Conservation (phyloP, 1,140 invertebrate species). For the Ceratitis capitata region DNA sequence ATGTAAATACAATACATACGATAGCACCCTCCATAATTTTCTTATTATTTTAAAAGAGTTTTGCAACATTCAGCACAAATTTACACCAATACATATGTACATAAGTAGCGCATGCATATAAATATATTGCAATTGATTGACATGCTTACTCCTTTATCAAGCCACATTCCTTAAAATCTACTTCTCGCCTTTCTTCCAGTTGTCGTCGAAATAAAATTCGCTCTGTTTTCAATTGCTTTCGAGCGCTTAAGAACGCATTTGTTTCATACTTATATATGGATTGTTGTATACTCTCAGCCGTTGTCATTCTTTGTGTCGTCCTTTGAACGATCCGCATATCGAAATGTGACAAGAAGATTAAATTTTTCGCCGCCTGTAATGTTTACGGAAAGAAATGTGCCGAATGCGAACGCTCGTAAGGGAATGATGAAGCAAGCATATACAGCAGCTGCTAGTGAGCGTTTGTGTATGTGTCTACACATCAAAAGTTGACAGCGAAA, state of each 20-base stretch:
- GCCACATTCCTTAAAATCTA: no score
- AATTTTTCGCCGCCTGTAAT: conserved; percentile 11
- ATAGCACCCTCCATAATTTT: no score
- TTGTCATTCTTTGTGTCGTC: not conserved
- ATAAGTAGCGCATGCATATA: not conserved
- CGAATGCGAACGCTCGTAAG: not conserved
- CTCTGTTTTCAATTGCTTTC: not conserved
- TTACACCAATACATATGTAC: not conserved
- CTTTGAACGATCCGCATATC: not conserved
- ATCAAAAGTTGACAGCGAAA: not conserved
- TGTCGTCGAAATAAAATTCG: not conserved
- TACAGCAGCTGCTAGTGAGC: not conserved
- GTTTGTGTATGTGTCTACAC: not conserved
- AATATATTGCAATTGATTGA: not conserved
- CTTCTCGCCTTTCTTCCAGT: not conserved
- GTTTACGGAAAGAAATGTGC: not conserved
- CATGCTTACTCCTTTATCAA: not conserved
- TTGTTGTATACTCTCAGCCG: not conserved
- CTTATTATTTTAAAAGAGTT: no score
- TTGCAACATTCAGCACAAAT: not conserved
- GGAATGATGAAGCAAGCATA: no score
- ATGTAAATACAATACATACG: no score
- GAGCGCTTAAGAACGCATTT: not conserved
- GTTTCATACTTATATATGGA: no score
- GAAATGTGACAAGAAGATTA: conserved; percentile 31